phyloP scores from a whole-genome alignment of 2,113 vertebrate species.

The Potamarius usumacintae region DNA sequence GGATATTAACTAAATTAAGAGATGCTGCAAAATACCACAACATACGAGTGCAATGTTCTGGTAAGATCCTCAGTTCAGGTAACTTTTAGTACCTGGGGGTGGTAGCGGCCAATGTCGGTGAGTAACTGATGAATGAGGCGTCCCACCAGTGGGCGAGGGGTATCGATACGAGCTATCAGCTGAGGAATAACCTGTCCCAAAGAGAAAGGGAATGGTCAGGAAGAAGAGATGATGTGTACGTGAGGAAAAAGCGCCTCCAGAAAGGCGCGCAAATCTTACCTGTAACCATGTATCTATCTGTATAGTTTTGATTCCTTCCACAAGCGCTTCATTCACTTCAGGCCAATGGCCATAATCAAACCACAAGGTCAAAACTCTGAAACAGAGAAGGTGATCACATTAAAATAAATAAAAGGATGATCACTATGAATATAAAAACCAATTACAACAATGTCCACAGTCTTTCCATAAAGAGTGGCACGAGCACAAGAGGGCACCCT shows the following conservation, averaged over 20 bases:
- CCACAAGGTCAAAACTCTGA: conserved; percentile 95
- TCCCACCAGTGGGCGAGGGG: conserved; percentile 89
- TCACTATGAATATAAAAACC: not conserved
- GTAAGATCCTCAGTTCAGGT: not conserved
- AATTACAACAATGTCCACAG: not conserved
- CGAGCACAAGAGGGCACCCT: conserved; percentile 39
- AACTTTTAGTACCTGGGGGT: conserved; percentile 83
- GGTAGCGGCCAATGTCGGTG: conserved; percentile 94
- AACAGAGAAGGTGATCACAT: not conserved
- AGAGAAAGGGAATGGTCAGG: not conserved
- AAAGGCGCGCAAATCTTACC: conserved; percentile 67
- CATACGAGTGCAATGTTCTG: not conserved
- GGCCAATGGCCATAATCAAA: conserved; percentile 99
- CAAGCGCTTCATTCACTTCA: conserved; percentile 94
- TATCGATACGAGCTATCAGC: conserved; percentile 96
- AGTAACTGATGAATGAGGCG: conserved; percentile 97
- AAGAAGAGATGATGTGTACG: not conserved
- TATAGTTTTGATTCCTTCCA: conserved; percentile 98
- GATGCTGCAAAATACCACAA: not conserved
- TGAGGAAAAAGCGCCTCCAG: not conserved
- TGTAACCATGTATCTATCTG: conserved; percentile 99
- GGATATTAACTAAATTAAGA: too few relatives aligned
- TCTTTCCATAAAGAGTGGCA: not conserved
- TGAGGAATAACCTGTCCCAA: conserved; percentile 90
- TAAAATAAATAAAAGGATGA: not conserved